Base-by-base conservation (phyloP, 2,888 invertebrate genomes). In the Leucophora obtusa region DNA sequence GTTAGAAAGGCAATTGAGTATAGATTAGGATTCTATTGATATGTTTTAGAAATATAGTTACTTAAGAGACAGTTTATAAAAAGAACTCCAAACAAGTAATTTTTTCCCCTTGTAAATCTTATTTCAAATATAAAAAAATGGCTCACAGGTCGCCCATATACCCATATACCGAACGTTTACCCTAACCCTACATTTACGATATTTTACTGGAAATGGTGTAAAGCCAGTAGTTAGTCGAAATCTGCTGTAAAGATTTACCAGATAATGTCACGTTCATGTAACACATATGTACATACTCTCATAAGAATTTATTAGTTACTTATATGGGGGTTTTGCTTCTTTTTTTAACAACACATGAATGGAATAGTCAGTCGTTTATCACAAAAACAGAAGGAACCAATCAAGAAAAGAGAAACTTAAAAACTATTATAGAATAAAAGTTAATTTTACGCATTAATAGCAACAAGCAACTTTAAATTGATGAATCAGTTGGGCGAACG, bases 401-500 rank as follows among this genome's bases (percentile, higher is more conserved):
- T n/a, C 11, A 28, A 11, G 51, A 10, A 58, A 51, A 51, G 33
- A 47, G 15, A 53, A 15, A 28, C 8, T 53, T 6, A 28, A 15
- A 60, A 59, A 71, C 60, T 50, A 63, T 73, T 7, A 62, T 35
- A 78, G 56, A 68, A 62, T 51, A 47, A 71, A 65, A 71, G 56
- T 59, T 65, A 66, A 71, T 65, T 71, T 71, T 53, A 53, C 77
- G 53, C 53, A 77, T 71, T 71, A 71, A 71, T 54, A 24, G 60
- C 33, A 58, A 50, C 47, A 50, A 47, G 43, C 17, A 28, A 18
- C 15, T 69, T 62, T 54, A 24, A 60, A 60, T 60, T 21, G 14
- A 35, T 60, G 24, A 60, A 60, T 15, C 47, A 15, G 50, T 50
- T 62, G n/a, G 6, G 28, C 28, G 14, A 47, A 14, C n/a, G 38